These are phyloP conservation scores for Uropsilus gracilis DNA, from an alignment of 2,113 vertebrate genomes.

Conservation along the genomic window DNA sequence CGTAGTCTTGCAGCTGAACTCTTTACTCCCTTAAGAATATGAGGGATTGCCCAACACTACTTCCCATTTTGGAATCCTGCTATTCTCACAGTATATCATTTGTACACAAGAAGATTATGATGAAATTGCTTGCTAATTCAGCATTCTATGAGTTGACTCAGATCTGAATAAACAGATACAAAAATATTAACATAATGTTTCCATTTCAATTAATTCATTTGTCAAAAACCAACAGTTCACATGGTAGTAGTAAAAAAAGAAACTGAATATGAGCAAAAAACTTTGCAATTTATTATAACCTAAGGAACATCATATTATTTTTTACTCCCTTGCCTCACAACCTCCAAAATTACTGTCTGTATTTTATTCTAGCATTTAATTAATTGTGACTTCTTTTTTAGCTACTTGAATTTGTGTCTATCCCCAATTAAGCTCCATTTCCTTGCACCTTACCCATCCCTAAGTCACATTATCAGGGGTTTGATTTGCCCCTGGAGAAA, in stretches of 20 bases:
- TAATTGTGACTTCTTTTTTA: not conserved
- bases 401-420: not conserved
- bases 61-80: not conserved
- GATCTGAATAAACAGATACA: not conserved
- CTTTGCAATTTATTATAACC: conserved; percentile 23
- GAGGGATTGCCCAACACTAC: not conserved
- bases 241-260: not conserved
- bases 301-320: not conserved
- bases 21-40: not conserved
- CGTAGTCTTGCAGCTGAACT: not conserved
- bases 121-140: not conserved
- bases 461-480: not conserved
- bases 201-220: not conserved
- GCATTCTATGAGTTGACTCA: not conserved
- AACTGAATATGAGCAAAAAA: not conserved
- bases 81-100: not conserved
- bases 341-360: not conserved
- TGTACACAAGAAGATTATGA: not conserved
- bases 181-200: not conserved
- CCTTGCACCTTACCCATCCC: not conserved
- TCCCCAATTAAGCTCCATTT: not conserved
- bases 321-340: not conserved
- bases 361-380: not conserved
- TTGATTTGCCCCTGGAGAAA: not conserved
- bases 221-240: not conserved